Conservation (phyloP, 1,140 invertebrate species). For the Papilio helenus region DNA sequence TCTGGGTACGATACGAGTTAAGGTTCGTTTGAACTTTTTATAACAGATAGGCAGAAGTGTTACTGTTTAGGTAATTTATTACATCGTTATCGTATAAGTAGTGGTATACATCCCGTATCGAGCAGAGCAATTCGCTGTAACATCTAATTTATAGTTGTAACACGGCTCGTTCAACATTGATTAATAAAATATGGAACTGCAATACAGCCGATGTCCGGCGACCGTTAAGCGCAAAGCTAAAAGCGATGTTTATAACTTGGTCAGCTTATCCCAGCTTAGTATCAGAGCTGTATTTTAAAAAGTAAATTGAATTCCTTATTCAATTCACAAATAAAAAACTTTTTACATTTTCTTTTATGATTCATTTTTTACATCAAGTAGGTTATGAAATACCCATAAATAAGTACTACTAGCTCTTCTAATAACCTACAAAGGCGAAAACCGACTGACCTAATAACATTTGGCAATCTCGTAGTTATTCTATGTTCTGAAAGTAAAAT, state of each 20-base stretch:
- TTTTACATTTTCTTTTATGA: not conserved
- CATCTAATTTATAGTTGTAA: slow-evolving; percentile 22
- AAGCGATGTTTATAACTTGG: not conserved
- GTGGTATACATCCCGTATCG: not conserved
- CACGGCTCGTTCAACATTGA: slow-evolving; percentile 13
- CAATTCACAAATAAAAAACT: too few relatives aligned
- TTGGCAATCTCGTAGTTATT: slow-evolving; percentile 3
- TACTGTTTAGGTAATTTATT: too few relatives aligned
- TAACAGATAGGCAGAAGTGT: too few relatives aligned
- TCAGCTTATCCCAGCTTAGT: not conserved
- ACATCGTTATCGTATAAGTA: not conserved
- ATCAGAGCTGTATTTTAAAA: not conserved
- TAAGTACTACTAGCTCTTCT: not conserved
- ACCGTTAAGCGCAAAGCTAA: slow-evolving; percentile 1
- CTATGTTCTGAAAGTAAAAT: not conserved
- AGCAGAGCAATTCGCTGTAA: not conserved
- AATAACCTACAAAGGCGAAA: not conserved
- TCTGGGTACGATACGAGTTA: too few relatives aligned
- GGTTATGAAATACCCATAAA: not conserved
- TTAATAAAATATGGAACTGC: slow-evolving; percentile 19
- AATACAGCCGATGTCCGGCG: not conserved
- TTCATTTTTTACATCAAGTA: not conserved
- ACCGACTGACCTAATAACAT: slow-evolving; percentile 3
- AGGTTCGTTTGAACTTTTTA: too few relatives aligned
- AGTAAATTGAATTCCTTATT: not conserved